Evolutionary conservation across 2,888 invertebrate species (phyloP), one percentile per base, ranked within the genome.

Genomic region (Folsomia manolachei): DNA sequence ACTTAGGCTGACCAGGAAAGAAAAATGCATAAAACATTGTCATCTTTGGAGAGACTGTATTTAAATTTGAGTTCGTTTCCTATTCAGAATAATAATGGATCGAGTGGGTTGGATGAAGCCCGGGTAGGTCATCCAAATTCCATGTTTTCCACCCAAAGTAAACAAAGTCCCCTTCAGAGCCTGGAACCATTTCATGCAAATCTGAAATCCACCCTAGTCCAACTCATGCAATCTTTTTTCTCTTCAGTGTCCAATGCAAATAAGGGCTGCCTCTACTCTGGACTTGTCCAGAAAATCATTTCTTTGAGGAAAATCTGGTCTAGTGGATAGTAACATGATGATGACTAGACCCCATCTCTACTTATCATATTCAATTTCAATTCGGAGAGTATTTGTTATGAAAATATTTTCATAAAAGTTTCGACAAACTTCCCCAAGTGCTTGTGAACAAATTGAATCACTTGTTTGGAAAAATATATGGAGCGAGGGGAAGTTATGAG

Each of bases 171-270:
- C 68, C 72, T 69, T 61, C 25, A 69, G 60, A 63, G 74, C 73
- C n/a, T n/a, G n/a, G n/a, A n/a, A n/a, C n/a, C 74, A 63, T 79
- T 75, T 75, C 77, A 79, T 80, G 80, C 80, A 80, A 80, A 80
- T 80, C 70, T 56, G 56, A 56, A 56, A 56, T n/a, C 19, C 56
- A 56, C 56, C 56, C 56, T 19, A 56, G 19, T 56, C 56, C 39
- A 4, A 39, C 39, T 39, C 39, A 39, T 14, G 39, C 4, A 39
- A 39, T 39, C 39, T 39, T 39, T 4, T n/a, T n/a, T n/a, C n/a
- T n/a, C n/a, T n/a, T n/a, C n/a, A n/a, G n/a, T 51, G 18, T 56
- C 72, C 78, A 80, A 80, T 80, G 80, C 78, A 80, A 80, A 80
- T 78, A 80, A 72, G 78, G 78, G 78, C 74, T 65, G 39, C 23